A percentile compares a stretch with the other conserved stretches of the same genome.
These are phyloP conservation scores for Tetraodon nigroviridis DNA, from an alignment of 2,113 vertebrate species.

Conservation along the genomic window DNA sequence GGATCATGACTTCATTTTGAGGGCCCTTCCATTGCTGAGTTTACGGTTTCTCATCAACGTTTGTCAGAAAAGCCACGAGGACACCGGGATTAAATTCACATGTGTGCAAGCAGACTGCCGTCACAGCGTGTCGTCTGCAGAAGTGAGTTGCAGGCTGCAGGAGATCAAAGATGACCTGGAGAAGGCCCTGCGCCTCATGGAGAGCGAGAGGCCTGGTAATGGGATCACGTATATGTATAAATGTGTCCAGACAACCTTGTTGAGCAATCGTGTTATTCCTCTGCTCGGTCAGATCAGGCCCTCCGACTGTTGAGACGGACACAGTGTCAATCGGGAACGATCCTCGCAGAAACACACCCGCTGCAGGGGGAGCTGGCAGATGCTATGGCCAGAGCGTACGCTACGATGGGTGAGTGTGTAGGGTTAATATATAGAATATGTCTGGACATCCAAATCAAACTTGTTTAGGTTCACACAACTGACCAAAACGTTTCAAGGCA, in stretches of 20 bases:
- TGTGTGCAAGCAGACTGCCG: slow-evolving; percentile 56
- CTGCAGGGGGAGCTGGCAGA: slow-evolving; percentile 83
- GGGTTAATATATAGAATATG: background rate
- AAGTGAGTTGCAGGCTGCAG: slow-evolving; percentile 54
- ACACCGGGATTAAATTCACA: slow-evolving; percentile 20
- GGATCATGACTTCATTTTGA: background rate
- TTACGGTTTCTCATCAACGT: background rate
- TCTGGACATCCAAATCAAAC: background rate
- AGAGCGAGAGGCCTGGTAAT: slow-evolving; percentile 62
- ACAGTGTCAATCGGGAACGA: slow-evolving; percentile 54
- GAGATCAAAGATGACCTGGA: slow-evolving; percentile 45
- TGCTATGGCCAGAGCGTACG: slow-evolving; percentile 77
- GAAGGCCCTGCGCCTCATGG: slow-evolving; percentile 60
- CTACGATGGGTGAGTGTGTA: slow-evolving; percentile 75
- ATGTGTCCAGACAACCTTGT: background rate
- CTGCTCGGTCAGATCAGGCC: slow-evolving; percentile 70
- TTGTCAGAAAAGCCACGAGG: slow-evolving; percentile 34
- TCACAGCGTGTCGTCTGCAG: slow-evolving; percentile 29
- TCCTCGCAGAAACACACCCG: slow-evolving; percentile 78
- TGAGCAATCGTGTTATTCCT: background rate
- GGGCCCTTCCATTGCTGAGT: background rate
- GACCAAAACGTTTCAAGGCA: no score
- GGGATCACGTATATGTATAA: background rate
- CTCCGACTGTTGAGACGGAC: slow-evolving; percentile 69
- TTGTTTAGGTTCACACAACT: no score